Conservation (phyloP, 2,797 vertebrate genomes). For the Oreochromis mossambicus region DNA sequence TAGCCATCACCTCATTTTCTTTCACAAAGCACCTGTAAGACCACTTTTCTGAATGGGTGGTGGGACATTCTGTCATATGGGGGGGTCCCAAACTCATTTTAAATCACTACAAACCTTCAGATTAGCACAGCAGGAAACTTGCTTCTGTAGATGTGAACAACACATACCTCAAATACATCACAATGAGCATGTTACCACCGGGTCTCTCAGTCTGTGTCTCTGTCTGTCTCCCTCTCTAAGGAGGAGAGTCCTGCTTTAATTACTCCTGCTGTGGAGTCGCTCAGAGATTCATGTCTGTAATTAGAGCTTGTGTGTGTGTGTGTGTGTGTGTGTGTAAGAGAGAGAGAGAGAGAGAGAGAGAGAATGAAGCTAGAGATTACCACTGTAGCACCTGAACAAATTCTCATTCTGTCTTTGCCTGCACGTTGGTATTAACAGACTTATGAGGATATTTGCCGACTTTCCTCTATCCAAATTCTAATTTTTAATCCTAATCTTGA, state of each 20-base stretch:
- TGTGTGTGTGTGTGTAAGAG: background rate
- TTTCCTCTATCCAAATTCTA: background rate
- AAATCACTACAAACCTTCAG: background rate
- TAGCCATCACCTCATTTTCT: background rate
- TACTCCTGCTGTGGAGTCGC: slow-evolving; percentile 63
- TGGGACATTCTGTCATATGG: background rate
- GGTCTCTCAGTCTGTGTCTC: slow-evolving; percentile 24
- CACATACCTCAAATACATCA: background rate
- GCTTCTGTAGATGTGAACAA: background rate
- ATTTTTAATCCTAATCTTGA: background rate
- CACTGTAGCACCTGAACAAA: background rate
- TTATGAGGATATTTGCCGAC: background rate
- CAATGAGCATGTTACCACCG: background rate
- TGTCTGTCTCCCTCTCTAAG: slow-evolving; percentile 39
- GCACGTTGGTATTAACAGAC: background rate
- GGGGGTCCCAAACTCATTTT: background rate
- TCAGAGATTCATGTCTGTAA: slow-evolving; percentile 62
- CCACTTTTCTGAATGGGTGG: background rate
- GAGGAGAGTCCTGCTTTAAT: slow-evolving; percentile 66
- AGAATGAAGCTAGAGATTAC: background rate
- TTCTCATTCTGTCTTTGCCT: background rate
- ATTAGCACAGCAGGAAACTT: background rate
- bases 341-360: background rate
- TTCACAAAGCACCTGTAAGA: background rate
- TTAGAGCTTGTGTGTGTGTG: slow-evolving; percentile 46